Base-by-base conservation (phyloP, 2,113 vertebrate species). In the Sturnira hondurensis region DNA sequence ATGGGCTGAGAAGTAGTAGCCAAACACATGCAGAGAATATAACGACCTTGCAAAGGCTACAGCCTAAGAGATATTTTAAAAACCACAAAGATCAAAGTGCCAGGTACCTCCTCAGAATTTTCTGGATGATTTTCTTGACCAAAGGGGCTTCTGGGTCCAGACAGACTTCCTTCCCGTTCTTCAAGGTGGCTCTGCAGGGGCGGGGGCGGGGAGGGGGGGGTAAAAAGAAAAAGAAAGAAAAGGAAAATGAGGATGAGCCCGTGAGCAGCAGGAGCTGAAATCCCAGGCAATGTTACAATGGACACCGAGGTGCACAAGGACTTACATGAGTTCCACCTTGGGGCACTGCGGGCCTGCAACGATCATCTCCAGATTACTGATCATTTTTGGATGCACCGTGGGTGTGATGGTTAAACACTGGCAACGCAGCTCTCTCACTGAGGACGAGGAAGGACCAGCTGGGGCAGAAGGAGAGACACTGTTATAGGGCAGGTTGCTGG, bases 101-200 rank as follows among this genome's bases (percentile, higher is more conserved):
- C 31, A 83, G 71, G 24, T 97, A 97, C 97, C 96, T 94, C 38
- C 95, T 54, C 71, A 98, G 45, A 41, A 95, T 85, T 58, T 83
- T 97, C 56, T 97, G 81, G 31, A 98, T 50, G 41, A 94, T 2
- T 56, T 50, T 98, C 84, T 94, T 96, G 47, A 98, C 63, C 94
- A 95, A 20, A 10, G 95, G 94, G 22, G 91, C 95, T 52, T 97
- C 45, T 20, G 98, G 96, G 63, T 98, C 85, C 76, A 98, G 93
- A 63, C 98, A 98, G 36, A 95, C 61, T 33, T 78, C 45, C 14
- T 41, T 84, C 28, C 67, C 58, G 17, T 86, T 97, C 94, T 95
- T 97, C 71, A 98, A 16, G 22, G 71, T 70, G 47, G 87, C 98
- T 88, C 98, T 98, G 92, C 56, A 87, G 76, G 26, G 7, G 7